These are phyloP conservation scores for Falco biarmicus DNA, from an alignment of 2,797 vertebrate genomes.

Conservation along the genomic window DNA sequence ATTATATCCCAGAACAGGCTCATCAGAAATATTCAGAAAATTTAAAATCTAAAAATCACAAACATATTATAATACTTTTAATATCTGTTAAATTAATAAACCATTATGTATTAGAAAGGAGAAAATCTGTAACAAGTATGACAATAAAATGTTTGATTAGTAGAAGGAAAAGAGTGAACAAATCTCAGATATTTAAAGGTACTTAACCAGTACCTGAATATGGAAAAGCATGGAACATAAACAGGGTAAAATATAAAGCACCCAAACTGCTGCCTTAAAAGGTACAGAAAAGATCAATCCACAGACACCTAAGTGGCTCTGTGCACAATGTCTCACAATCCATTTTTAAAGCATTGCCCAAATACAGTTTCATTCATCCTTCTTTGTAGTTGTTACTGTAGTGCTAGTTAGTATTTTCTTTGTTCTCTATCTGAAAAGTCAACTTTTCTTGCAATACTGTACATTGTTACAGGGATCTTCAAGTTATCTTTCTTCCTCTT, in stretches of 20 bases:
- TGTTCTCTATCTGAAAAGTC: not conserved
- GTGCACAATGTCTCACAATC: not conserved
- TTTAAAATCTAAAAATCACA: conserved; percentile 87
- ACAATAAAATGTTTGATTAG: not conserved
- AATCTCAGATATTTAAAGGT: not conserved
- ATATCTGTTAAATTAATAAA: conserved; percentile 34
- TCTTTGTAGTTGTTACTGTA: not conserved
- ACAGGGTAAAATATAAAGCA: not conserved
- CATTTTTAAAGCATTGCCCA: not conserved
- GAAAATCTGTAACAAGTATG: not conserved
- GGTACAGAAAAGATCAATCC: not conserved
- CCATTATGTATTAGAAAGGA: not conserved
- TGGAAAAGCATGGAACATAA: not conserved
- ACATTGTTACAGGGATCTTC: not conserved
- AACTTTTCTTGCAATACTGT: not conserved
- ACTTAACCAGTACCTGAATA: not conserved
- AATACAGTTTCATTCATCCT: not conserved
- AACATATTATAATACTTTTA: conserved; percentile 39
- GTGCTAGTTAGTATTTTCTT: not conserved
- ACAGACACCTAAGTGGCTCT: not conserved
- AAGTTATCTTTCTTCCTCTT: not conserved
- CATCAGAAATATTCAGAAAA: conserved; percentile 95
- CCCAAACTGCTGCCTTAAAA: not conserved
- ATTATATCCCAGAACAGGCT: conserved; percentile 95
- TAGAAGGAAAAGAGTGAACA: not conserved